phyloP scores from a whole-genome alignment of 1,140 invertebrate genomes.

The Thereuonema tuberculata region DNA sequence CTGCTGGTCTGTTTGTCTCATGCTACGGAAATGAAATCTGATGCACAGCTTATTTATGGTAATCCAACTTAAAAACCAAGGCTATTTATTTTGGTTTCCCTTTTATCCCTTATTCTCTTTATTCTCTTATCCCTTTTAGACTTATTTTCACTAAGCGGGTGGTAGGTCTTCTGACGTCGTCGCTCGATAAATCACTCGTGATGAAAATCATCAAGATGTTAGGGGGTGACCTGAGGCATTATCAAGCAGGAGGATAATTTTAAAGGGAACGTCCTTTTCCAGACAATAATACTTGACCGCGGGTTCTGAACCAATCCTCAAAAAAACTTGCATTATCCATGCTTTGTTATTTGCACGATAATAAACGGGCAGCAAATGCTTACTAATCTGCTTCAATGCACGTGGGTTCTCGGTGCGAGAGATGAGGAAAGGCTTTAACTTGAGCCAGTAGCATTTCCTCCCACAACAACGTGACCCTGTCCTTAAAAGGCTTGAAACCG shows the following conservation, averaged over 20 bases:
- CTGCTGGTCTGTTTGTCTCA: too few species aligned
- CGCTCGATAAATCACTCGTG: too few species aligned
- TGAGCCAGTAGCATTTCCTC: slow-evolving; percentile 2
- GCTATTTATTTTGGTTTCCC: too few species aligned
- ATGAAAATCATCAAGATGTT: slow-evolving; percentile 8
- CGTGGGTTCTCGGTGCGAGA: slow-evolving; percentile 3
- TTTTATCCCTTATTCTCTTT: too few species aligned
- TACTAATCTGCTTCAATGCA: slow-evolving; percentile 3
- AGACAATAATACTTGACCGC: slow-evolving; percentile 6
- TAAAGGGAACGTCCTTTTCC: slow-evolving; percentile 12
- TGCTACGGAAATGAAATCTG: too few species aligned
- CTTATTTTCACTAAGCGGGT: too few species aligned
- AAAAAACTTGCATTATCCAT: slow-evolving; percentile 14
- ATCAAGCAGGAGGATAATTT: slow-evolving; percentile 14
- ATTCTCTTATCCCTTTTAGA: too few species aligned
- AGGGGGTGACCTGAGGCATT: slow-evolving; percentile 11
- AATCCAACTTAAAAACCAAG: too few species aligned
- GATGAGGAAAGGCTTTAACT: slow-evolving; percentile 8
- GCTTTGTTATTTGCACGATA: slow-evolving; percentile 9
- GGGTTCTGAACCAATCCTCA: slow-evolving; percentile 14
- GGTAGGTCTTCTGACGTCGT: too few species aligned
- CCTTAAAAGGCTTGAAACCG: slow-evolving; percentile 7
- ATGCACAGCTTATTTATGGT: too few species aligned
- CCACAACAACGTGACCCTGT: slow-evolving; percentile 2
- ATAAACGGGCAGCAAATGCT: slow-evolving; percentile 3